Evolutionary conservation across 2,113 vertebrate species (phyloP).

Genomic region (Castor canadensis): DNA sequence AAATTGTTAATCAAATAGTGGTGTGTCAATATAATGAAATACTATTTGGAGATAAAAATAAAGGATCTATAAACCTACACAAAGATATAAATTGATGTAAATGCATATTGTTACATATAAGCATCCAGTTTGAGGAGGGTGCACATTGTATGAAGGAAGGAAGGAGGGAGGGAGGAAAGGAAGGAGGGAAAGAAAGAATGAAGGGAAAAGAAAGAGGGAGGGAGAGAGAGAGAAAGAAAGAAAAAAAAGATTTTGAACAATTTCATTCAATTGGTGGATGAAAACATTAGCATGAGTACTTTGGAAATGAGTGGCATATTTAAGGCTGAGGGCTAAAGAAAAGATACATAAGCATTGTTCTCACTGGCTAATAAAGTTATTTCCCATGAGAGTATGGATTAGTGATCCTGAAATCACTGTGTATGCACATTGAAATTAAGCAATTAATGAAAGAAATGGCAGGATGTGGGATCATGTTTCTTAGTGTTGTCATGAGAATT

Average conservation of each 20-base stretch:
- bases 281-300: background rate
- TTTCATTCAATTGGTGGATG: background rate
- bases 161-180: too few relatives aligned
- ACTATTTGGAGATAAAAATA: background rate
- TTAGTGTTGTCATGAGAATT: background rate
- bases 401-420: background rate
- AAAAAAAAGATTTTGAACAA: background rate
- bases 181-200: too few relatives aligned
- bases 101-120: background rate
- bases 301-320: background rate
- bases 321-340: background rate
- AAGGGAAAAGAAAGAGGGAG: background rate
- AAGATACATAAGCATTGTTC: background rate
- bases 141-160: background rate
- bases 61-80: background rate
- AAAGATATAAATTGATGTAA: background rate
- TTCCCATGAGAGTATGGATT: background rate
- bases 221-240: background rate
- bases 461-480: background rate
- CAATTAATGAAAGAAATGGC: background rate
- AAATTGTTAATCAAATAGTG: background rate
- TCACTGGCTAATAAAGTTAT: background rate
- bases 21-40: background rate
- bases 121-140: background rate
- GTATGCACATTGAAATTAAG: background rate